A percentile compares a stretch with the other conserved stretches of the same genome.
phyloP scores from a whole-genome alignment of 2,113 vertebrate genomes.

The Tauraco erythrolophus region DNA sequence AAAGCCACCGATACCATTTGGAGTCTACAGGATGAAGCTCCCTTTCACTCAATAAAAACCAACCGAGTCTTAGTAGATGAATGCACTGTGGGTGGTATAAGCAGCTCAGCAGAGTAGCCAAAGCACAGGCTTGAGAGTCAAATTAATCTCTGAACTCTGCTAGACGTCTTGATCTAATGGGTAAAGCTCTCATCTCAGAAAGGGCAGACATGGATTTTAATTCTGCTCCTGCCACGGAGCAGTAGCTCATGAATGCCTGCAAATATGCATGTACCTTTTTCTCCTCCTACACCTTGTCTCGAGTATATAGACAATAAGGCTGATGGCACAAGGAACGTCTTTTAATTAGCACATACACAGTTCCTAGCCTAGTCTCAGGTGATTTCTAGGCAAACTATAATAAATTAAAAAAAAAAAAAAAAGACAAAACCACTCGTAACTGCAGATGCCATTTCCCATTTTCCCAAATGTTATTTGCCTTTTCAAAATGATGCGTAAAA shows the following conservation, averaged over 20 bases:
- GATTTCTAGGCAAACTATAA: neutral
- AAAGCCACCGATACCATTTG: neutral
- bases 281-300: neutral
- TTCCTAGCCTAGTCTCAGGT: neutral
- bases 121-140: neutral
- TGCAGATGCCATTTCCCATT: neutral
- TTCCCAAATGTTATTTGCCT: neutral
- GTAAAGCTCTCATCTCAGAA: neutral
- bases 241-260: neutral
- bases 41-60: neutral
- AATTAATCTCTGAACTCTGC: neutral
- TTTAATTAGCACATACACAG: neutral
- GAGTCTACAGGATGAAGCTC: neutral
- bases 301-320: neutral
- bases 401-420: neutral
- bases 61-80: neutral
- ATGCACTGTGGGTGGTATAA: neutral
- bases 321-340: neutral
- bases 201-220: neutral
- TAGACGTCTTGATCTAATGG: neutral
- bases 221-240: neutral
- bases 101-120: neutral
- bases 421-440: neutral
- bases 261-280: accelerated
- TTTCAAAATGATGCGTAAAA: neutral